Evolutionary conservation across 2,888 invertebrate species (phyloP).

Genomic region (Lasiommata megera): DNA sequence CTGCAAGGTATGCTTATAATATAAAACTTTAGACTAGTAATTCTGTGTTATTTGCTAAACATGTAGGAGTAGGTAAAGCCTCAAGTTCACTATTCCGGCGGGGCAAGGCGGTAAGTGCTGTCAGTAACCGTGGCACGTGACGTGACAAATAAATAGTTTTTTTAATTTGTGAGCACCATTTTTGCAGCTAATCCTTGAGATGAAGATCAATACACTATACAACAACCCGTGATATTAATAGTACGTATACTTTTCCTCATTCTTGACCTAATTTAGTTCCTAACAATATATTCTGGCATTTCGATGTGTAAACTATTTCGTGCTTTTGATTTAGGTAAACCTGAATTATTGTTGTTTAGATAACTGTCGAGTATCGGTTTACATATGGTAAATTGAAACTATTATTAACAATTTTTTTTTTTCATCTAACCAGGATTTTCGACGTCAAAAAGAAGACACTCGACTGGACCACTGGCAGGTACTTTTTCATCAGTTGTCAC

Average conservation of each 20-base stretch:
- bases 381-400: too few species aligned
- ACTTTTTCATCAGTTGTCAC: too few species aligned
- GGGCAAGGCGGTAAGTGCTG: slow-evolving; percentile 50
- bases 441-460: too few species aligned
- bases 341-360: too few species aligned
- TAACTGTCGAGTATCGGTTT: too few species aligned
- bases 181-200: slow-evolving; percentile 47
- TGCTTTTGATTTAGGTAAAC: too few species aligned
- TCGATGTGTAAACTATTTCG: too few species aligned
- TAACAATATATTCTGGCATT: too few species aligned
- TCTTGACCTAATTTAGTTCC: not conserved
- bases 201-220: slow-evolving; percentile 7
- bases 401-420: too few species aligned
- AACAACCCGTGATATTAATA: not conserved
- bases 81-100: slow-evolving; percentile 54
- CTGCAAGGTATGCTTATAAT: slow-evolving; percentile 13
- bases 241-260: not conserved
- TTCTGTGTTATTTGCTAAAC: slow-evolving; percentile 48
- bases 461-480: too few species aligned
- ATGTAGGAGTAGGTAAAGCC: slow-evolving; percentile 42
- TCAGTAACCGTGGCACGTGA: slow-evolving; percentile 57
- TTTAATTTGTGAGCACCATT: slow-evolving; percentile 43
- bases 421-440: too few species aligned
- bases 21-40: slow-evolving; percentile 11
- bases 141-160: slow-evolving; percentile 51